These are phyloP conservation scores for Riparia riparia DNA, from an alignment of 2,113 vertebrate genomes.

Conservation along the genomic window DNA sequence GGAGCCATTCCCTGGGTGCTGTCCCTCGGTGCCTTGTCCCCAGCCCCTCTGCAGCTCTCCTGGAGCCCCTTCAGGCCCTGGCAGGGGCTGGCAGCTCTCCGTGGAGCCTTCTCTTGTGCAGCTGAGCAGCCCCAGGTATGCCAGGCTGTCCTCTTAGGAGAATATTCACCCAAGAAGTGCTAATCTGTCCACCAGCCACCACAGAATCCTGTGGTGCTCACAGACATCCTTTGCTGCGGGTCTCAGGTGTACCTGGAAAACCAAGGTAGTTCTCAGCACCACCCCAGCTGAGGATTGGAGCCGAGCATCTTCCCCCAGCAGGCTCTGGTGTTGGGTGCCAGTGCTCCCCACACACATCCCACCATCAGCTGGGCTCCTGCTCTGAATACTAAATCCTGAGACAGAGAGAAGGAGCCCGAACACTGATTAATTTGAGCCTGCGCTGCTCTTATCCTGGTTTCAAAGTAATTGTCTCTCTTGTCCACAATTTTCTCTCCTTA, in stretches of 20 bases:
- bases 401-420: neutral
- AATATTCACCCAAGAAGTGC: neutral
- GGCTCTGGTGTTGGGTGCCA: neutral
- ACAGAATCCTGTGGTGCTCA: fast-evolving
- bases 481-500: constrained; percentile 73
- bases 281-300: fast-evolving
- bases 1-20: neutral
- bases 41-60: neutral
- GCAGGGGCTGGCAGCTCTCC: fast-evolving
- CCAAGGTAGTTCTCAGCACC: neutral
- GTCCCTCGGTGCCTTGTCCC: neutral
- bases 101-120: neutral
- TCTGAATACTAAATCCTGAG: constrained; percentile 43
- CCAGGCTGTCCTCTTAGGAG: neutral
- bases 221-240: neutral
- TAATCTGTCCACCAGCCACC: neutral
- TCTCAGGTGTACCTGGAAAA: neutral
- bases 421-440: constrained; percentile 67
- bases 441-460: constrained; percentile 71
- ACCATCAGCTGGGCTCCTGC: neutral
- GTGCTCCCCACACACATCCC: neutral
- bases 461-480: constrained; percentile 76
- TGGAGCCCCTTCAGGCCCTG: neutral
- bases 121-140: fast-evolving
- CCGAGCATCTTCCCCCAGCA: neutral